phyloP scores from a whole-genome alignment of 2,888 invertebrate genomes.

The Cabera pusaria region DNA sequence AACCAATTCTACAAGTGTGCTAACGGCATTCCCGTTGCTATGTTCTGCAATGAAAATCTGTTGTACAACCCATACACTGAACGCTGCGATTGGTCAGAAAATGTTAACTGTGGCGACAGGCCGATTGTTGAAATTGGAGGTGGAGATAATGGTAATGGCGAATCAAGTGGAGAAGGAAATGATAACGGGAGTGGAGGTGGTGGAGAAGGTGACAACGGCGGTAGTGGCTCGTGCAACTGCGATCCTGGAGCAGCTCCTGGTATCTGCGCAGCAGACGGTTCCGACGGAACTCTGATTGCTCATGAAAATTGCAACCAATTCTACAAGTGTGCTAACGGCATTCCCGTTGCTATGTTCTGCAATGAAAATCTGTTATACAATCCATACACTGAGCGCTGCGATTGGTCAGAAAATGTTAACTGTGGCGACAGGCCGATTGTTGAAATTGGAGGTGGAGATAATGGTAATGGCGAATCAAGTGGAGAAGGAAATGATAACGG shows the following conservation, averaged over 20 bases:
- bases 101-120: conserved; percentile 31
- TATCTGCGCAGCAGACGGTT: conserved; percentile 31
- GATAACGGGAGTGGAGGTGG: conserved; percentile 5
- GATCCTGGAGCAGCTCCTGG: conserved; percentile 32
- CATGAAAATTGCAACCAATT: conserved; percentile 37
- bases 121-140: conserved; percentile 7
- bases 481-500: conserved; percentile 7
- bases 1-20: conserved; percentile 34
- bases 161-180: conserved; percentile 3
- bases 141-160: conserved; percentile 10
- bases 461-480: conserved; percentile 3
- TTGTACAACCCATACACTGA: conserved; percentile 27
- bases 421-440: conserved; percentile 28
- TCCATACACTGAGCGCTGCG: conserved; percentile 65
- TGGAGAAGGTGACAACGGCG: conserved; percentile 16
- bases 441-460: conserved; percentile 5
- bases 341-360: conserved; percentile 78
- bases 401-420: conserved; percentile 32
- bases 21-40: conserved; percentile 26
- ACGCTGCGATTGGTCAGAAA: conserved; percentile 32
- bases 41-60: conserved; percentile 22
- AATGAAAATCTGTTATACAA: conserved; percentile 78
- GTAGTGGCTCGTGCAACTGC: conserved; percentile 12
- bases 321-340: conserved; percentile 83
- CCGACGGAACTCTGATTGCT: conserved; percentile 40